phyloP scores from a whole-genome alignment of 1,140 invertebrate species.

The Galendromus occidentalis region DNA sequence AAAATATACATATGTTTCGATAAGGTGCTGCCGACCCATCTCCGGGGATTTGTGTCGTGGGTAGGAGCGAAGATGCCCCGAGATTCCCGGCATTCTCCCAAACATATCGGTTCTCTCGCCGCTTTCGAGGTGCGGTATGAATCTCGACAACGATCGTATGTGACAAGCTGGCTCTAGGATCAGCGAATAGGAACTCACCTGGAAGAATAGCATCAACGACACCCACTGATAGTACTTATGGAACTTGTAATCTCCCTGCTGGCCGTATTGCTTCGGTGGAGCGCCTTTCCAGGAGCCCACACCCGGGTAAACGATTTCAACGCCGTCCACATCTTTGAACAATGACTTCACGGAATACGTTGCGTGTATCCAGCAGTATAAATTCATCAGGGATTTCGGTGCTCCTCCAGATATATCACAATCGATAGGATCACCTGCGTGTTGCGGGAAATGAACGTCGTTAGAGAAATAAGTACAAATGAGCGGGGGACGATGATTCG shows the following conservation, averaged over 20 bases:
- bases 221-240: constrained; percentile 11
- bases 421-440: constrained; percentile 16
- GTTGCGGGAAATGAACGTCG: neutral
- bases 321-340: constrained; percentile 41
- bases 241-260: neutral
- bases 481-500: too few species aligned
- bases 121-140: too few species aligned
- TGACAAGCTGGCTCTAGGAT: too few species aligned
- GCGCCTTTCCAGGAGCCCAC: constrained; percentile 18
- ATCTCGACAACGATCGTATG: too few species aligned
- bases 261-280: neutral
- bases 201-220: constrained; percentile 6
- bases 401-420: constrained; percentile 27
- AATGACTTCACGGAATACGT: constrained; percentile 28
- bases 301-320: constrained; percentile 48
- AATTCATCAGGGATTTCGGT: neutral
- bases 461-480: too few species aligned
- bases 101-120: too few species aligned
- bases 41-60: too few species aligned
- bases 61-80: too few species aligned
- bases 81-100: too few species aligned
- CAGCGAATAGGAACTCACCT: neutral
- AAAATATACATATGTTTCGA: too few species aligned
- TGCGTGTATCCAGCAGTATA: constrained; percentile 5
- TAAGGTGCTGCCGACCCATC: too few species aligned